These are phyloP conservation scores for Cryptotis parvus DNA, from an alignment of 2,113 vertebrate species.

Conservation along the genomic window DNA sequence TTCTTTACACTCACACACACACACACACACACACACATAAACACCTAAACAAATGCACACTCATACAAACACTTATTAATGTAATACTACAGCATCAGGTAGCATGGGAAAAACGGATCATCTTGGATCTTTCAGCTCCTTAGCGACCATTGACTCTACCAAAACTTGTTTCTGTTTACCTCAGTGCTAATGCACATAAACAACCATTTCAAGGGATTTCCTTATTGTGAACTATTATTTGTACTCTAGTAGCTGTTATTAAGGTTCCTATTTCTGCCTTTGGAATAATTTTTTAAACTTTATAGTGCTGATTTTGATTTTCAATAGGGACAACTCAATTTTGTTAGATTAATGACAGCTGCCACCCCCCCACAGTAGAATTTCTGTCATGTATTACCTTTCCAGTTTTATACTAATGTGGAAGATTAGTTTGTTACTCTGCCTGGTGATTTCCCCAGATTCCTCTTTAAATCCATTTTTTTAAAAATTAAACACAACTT, in stretches of 20 bases:
- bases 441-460: background rate
- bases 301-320: slow-evolving; percentile 24
- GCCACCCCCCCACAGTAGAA: slow-evolving; percentile 8
- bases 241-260: background rate
- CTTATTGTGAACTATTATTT: background rate
- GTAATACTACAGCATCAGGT: background rate
- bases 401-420: background rate
- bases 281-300: background rate
- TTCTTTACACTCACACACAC: background rate
- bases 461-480: background rate
- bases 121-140: background rate
- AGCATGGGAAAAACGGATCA: background rate
- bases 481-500: background rate
- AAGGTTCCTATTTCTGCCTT: background rate
- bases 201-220: background rate
- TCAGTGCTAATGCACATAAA: rapidly evolving
- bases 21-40: background rate
- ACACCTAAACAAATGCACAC: background rate
- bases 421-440: background rate
- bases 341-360: background rate
- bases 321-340: background rate
- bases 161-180: background rate
- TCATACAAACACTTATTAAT: rapidly evolving
- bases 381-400: background rate
- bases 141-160: background rate